Base-by-base conservation (phyloP, 2,113 vertebrate genomes). In the Festucalex cinctus region DNA sequence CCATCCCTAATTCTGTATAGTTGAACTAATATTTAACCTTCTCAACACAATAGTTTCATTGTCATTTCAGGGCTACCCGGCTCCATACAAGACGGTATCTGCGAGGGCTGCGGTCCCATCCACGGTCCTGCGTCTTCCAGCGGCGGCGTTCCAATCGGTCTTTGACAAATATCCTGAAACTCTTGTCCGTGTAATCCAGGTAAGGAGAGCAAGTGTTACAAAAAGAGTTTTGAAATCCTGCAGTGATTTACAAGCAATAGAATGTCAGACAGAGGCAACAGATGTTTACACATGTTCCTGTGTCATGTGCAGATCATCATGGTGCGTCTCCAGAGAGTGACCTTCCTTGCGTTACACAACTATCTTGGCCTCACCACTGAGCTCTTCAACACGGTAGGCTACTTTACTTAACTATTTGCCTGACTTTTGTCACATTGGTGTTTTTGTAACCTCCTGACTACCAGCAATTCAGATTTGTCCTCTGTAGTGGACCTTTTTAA, bases 121-220 rank as follows among this genome's bases (percentile, higher is more conserved):
- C 81, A 94, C 93, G 0, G 77, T 98, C 5, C 81, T 98, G 65
- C 88, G 92, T 3, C 94, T 98, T 3, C 96, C 96, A 16, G 95
- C 93, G 0, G 85, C 79, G 20, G 95, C 95, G 17, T 97, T 98
- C 20, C 92, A 95, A 46, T 93, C 94, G 0, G 91, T 97, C 14
- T 98, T 98, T 83, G 92, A 96, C 58, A 98, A 97, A 64, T 97
- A 96, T 2, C 96, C 96, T 0, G 96, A 98, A 53, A 98, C 95
- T 9, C 91, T 98, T 2, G 93, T 97, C 20, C 89, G 96, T 16
- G 93, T 98, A 35, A 92, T 96, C 0, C 96, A 98, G 95, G 96
- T 98, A 81, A 74, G 43, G 44, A 36, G 32, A 69, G 14, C 17
- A 66, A 44, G 17, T 28, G 22, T 39, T n/a, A 49, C 5, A 51